A percentile compares a stretch with the other conserved stretches of the same genome.
phyloP scores from a whole-genome alignment of 1,140 invertebrate genomes.

The Aphelinus atriplicis region DNA sequence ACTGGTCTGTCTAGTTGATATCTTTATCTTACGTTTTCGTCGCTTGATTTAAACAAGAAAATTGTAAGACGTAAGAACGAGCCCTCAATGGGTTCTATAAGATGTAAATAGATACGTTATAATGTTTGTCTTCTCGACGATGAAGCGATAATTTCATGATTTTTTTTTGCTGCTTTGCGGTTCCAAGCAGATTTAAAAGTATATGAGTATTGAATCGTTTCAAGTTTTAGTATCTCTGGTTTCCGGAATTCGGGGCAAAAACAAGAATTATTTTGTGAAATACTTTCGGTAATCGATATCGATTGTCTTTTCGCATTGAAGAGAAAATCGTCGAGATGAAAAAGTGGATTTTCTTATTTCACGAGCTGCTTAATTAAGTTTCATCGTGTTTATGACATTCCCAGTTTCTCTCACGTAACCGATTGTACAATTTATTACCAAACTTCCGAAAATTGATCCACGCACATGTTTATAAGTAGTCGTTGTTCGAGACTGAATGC shows the following conservation, averaged over 20 bases:
- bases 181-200: slow-evolving; percentile 33
- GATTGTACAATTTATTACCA: slow-evolving; percentile 38
- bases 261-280: slow-evolving; percentile 7
- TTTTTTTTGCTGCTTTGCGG: slow-evolving; percentile 37
- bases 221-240: slow-evolving; percentile 2
- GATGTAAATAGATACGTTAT: slow-evolving; percentile 41
- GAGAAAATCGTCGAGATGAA: slow-evolving; percentile 29
- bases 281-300: slow-evolving; percentile 26
- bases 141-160: slow-evolving; percentile 31
- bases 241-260: not conserved
- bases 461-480: slow-evolving; percentile 41
- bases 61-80: slow-evolving; percentile 34
- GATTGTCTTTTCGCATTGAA: slow-evolving; percentile 4
- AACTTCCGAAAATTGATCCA: slow-evolving; percentile 37
- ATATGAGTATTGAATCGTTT: slow-evolving; percentile 32
- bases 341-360: slow-evolving; percentile 25
- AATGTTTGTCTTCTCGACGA: slow-evolving; percentile 38
- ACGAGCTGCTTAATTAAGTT: slow-evolving; percentile 29
- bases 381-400: slow-evolving; percentile 33
- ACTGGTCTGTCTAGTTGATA: slow-evolving; percentile 53
- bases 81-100: slow-evolving; percentile 29
- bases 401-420: slow-evolving; percentile 26
- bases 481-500: slow-evolving; percentile 39
- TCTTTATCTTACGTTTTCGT: slow-evolving; percentile 54
- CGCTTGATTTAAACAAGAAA: slow-evolving; percentile 48